These are phyloP conservation scores for Aplochiton taeniatus DNA, from an alignment of 2,797 vertebrate genomes.

Conservation along the genomic window DNA sequence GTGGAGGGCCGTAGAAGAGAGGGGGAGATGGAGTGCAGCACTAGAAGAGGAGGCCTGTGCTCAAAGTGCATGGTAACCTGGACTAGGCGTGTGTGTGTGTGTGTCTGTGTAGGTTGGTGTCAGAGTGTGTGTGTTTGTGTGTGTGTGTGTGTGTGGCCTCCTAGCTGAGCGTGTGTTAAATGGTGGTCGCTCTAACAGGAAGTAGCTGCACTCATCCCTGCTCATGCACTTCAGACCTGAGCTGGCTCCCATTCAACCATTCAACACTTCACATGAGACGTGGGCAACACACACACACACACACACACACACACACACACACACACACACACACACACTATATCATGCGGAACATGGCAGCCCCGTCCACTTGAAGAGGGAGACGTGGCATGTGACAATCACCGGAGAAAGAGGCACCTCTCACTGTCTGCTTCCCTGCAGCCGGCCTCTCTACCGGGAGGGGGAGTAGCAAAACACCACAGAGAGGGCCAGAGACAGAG, in stretches of 20 bases:
- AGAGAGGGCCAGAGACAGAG: conserved; percentile 3
- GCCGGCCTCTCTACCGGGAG: neutral
- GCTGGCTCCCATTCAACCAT: conserved; percentile 4
- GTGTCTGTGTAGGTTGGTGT: neutral
- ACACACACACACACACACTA: neutral
- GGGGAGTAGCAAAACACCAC: conserved; percentile 10
- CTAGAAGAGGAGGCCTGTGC: too few species aligned
- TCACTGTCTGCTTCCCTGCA: neutral
- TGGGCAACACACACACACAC: neutral
- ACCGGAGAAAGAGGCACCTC: neutral
- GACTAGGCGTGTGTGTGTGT: neutral
- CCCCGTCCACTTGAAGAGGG: neutral
- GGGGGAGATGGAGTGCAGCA: neutral
- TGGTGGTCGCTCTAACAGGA: too few species aligned
- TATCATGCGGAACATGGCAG: neutral
- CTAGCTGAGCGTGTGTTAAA: too few species aligned
- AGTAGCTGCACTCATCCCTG: too few species aligned
- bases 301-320: neutral
- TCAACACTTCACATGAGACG: neutral
- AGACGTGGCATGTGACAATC: conserved; percentile 1
- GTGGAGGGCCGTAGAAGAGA: neutral
- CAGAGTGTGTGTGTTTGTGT: conserved; percentile 1
- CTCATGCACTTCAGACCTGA: conserved; percentile 27
- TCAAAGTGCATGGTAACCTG: too few species aligned
- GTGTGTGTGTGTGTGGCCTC: conserved; percentile 3